Evolutionary conservation across 92 coral and sea anemone species (phyloP).

Genomic region (Pocillopora meandrina): DNA sequence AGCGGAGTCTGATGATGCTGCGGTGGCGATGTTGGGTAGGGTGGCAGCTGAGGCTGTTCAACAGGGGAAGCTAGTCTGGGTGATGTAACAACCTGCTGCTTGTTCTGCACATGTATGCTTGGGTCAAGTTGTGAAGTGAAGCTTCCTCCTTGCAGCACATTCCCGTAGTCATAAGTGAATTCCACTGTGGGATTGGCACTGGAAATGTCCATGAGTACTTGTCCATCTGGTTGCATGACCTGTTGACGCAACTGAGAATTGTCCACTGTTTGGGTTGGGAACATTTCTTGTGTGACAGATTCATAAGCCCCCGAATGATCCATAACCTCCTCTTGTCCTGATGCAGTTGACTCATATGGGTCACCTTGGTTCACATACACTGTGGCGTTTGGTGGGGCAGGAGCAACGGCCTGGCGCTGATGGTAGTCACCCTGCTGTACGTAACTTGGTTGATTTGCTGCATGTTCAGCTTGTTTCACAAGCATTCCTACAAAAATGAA

Average conservation of each 20-base stretch:
- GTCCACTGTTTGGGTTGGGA: not conserved
- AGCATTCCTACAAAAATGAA: constrained; percentile 20
- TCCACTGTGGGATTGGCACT: constrained; percentile 38
- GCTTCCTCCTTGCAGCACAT: constrained; percentile 34
- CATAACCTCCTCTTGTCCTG: constrained; percentile 47
- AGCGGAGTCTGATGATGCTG: constrained; percentile 33
- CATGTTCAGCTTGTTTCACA: constrained; percentile 24
- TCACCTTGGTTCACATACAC: constrained; percentile 28
- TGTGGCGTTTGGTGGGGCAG: constrained; percentile 1
- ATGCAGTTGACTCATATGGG: constrained; percentile 22
- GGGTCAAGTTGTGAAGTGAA: constrained; percentile 27
- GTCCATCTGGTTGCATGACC: constrained; percentile 28
- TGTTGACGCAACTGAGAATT: constrained; percentile 37
- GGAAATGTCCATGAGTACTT: constrained; percentile 79
- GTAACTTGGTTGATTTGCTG: constrained; percentile 15
- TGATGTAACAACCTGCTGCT: constrained; percentile 24
- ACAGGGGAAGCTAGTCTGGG: constrained; percentile 56
- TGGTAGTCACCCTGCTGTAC: constrained; percentile 27
- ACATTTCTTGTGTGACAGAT: constrained; percentile 7
- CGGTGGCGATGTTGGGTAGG: constrained; percentile 29
- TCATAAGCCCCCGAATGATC: constrained; percentile 44
- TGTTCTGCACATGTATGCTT: not conserved
- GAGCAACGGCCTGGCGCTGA: constrained; percentile 7
- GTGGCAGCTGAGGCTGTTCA: constrained; percentile 24
- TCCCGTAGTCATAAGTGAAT: constrained; percentile 31